phyloP scores from a whole-genome alignment of 2,888 invertebrate species.

The Nebria salina region DNA sequence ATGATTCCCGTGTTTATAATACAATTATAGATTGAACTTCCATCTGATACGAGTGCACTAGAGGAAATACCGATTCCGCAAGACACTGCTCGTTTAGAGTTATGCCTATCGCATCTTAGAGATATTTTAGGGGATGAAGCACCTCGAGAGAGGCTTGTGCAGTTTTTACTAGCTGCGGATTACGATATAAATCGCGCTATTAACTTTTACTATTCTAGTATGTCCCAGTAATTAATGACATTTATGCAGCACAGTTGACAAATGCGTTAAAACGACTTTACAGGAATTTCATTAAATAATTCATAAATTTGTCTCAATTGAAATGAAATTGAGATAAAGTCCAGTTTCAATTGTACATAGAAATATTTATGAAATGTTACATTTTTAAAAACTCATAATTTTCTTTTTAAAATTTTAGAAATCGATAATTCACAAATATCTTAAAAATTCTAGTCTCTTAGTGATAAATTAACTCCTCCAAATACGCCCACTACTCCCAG shows the following conservation, averaged over 20 bases:
- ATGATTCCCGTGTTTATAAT: neutral
- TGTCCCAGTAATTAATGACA: conserved; percentile 31
- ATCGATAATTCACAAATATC: neutral
- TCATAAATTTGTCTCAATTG: too few relatives aligned
- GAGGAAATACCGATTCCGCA: conserved; percentile 56
- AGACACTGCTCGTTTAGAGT: conserved; percentile 60
- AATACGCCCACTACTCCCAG: too few relatives aligned
- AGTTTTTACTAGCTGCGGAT: conserved; percentile 68
- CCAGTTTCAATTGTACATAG: neutral
- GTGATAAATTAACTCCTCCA: neutral
- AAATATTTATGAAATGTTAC: neutral
- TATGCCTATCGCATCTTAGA: conserved; percentile 64
- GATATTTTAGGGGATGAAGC: conserved; percentile 67
- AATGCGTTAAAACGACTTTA: neutral
- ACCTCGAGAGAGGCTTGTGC: conserved; percentile 64
- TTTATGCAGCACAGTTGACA: neutral
- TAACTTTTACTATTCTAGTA: conserved; percentile 66
- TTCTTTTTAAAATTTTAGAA: neutral
- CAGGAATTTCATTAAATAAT: neutral
- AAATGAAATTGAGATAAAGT: neutral
- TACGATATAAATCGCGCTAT: conserved; percentile 69
- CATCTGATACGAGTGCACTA: conserved; percentile 53
- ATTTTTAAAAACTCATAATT: neutral
- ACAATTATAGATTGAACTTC: conserved; percentile 35
- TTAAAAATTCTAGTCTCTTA: neutral